Conservation (phyloP, 2,113 vertebrate genomes). For the Talpa occidentalis region DNA sequence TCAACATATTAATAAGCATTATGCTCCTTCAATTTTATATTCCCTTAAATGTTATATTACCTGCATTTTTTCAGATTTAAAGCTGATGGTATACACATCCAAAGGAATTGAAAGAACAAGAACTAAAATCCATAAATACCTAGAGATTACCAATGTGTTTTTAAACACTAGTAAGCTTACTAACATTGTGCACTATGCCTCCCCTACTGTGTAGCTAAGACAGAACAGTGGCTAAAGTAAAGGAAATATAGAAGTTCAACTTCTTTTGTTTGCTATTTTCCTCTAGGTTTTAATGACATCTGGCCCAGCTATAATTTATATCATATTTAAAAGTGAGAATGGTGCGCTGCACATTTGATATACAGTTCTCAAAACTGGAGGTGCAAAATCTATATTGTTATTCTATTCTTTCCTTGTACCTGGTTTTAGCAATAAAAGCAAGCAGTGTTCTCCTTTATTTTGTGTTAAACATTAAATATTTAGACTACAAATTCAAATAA, state of each 20-base stretch:
- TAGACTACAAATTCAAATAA: constrained; percentile 9
- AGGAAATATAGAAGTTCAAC: not conserved
- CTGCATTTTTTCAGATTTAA: not conserved
- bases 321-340: constrained; percentile 13
- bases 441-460: not conserved
- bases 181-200: too few species aligned
- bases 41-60: too few species aligned
- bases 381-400: not conserved
- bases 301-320: not conserved
- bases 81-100: not conserved
- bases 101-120: not conserved
- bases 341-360: not conserved
- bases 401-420: not conserved
- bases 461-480: constrained; percentile 59
- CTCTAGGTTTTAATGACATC: not conserved
- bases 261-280: not conserved
- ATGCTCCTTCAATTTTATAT: not conserved
- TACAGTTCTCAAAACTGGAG: constrained; percentile 3
- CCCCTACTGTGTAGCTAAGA: not conserved
- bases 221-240: not conserved
- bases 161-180: not conserved
- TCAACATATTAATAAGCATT: not conserved
- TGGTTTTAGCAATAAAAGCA: constrained; percentile 40
- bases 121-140: not conserved
- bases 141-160: not conserved